Evolutionary conservation across 2,888 invertebrate genomes (phyloP).

Genomic region (Stenodema calcarata): DNA sequence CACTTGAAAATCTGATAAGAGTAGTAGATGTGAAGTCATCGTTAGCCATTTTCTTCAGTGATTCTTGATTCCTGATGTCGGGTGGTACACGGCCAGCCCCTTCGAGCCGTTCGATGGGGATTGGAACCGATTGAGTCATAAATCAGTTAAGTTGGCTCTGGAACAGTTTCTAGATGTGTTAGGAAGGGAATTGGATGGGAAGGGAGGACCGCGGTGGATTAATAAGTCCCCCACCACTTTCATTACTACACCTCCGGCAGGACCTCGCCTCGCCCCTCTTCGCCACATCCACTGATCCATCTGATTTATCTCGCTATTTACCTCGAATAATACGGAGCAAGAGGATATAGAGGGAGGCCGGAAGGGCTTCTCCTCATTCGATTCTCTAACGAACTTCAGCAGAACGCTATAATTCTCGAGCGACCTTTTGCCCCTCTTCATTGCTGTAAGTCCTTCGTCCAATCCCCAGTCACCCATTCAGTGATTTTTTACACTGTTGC

Average conservation of each 20-base stretch:
- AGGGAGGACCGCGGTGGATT: slow-evolving; percentile 28
- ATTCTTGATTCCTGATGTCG: slow-evolving; percentile 2
- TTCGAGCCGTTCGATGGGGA: slow-evolving; percentile 27
- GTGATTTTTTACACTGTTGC: background rate
- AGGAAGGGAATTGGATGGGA: slow-evolving; percentile 2
- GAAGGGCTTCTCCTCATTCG: slow-evolving; percentile 40
- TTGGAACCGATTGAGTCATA: slow-evolving; percentile 46
- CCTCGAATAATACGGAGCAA: slow-evolving; percentile 37
- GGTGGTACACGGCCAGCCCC: background rate
- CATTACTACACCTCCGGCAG: background rate
- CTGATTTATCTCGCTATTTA: slow-evolving; percentile 45
- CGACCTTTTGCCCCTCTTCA: background rate
- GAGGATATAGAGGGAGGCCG: background rate
- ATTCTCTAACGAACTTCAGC: slow-evolving; percentile 44
- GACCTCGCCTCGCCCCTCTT: background rate
- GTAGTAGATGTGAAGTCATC: too few species aligned
- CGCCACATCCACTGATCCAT: background rate
- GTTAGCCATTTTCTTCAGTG: background rate
- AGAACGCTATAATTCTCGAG: slow-evolving; percentile 40
- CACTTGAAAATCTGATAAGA: too few species aligned
- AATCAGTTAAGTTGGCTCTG: slow-evolving; percentile 48
- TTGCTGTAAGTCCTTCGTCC: background rate
- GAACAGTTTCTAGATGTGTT: slow-evolving; percentile 49
- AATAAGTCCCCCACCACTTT: slow-evolving; percentile 39
- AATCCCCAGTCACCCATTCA: background rate